phyloP scores from a whole-genome alignment of 2,797 vertebrate species.

The Sandelia bainsii region DNA sequence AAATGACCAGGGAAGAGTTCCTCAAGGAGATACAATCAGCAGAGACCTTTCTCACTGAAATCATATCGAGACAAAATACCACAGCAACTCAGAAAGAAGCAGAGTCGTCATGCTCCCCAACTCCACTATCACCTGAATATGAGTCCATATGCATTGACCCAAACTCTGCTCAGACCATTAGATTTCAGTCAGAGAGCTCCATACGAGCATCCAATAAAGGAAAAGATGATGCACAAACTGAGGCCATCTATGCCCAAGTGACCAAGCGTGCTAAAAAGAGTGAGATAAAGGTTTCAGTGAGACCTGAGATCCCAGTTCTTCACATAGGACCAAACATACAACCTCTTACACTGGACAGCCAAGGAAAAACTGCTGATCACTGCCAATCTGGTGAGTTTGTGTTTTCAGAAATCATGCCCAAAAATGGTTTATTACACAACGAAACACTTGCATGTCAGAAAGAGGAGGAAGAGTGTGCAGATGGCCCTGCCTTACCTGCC shows the following conservation, averaged over 20 bases:
- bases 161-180: slow-evolving; percentile 82
- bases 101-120: slow-evolving; percentile 71
- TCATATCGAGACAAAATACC: slow-evolving; percentile 84
- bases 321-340: slow-evolving; percentile 83
- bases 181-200: slow-evolving; percentile 82
- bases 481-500: slow-evolving; percentile 79
- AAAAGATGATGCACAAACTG: slow-evolving; percentile 78
- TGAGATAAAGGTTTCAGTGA: slow-evolving; percentile 85
- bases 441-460: slow-evolving; percentile 69
- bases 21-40: slow-evolving; percentile 87
- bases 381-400: slow-evolving; percentile 76
- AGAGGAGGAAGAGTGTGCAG: slow-evolving; percentile 71
- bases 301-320: slow-evolving; percentile 85
- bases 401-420: slow-evolving; percentile 83
- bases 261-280: slow-evolving; percentile 87
- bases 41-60: slow-evolving; percentile 88
- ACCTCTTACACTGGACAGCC: slow-evolving; percentile 53
- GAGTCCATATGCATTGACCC: slow-evolving; percentile 87
- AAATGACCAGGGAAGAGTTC: slow-evolving; percentile 87
- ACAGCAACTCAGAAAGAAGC: slow-evolving; percentile 64
- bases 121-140: slow-evolving; percentile 84
- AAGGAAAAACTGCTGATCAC: slow-evolving; percentile 59
- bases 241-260: slow-evolving; percentile 88
- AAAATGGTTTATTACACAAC: slow-evolving; percentile 81
- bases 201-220: slow-evolving; percentile 69